Evolutionary conservation across 2,888 invertebrate genomes (phyloP).

Genomic region (Drosophila meridiana): DNA sequence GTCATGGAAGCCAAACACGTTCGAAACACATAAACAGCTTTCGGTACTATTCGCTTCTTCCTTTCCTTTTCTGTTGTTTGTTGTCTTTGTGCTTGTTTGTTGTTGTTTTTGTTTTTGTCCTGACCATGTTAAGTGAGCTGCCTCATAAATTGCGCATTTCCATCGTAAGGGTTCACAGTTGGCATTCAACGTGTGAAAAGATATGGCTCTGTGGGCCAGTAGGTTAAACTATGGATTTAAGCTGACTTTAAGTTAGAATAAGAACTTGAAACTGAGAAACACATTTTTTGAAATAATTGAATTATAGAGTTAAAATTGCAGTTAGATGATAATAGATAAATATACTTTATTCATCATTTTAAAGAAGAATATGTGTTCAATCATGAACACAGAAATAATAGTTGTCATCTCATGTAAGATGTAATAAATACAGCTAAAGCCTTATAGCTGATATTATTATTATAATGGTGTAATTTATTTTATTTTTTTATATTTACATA

Average conservation of each 20-base stretch:
- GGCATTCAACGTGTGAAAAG: constrained; percentile 26
- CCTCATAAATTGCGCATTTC: constrained; percentile 68
- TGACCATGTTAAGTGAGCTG: constrained; percentile 57
- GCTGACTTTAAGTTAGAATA: constrained; percentile 10
- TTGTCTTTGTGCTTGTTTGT: constrained; percentile 1
- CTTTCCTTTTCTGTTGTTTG: background rate
- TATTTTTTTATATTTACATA: no score
- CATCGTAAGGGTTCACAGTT: constrained; percentile 21
- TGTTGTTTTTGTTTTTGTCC: constrained; percentile 11
- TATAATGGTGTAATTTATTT: no score
- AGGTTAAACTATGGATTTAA: constrained; percentile 35
- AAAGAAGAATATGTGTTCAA: no score
- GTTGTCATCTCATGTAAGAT: background rate
- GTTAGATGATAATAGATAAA: no score
- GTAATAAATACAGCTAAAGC: background rate
- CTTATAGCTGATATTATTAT: background rate
- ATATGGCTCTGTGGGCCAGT: constrained; percentile 22
- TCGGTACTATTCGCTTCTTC: constrained; percentile 45
- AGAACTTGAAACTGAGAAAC: background rate
- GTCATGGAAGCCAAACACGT: constrained; percentile 62
- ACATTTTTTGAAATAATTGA: background rate
- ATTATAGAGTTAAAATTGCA: background rate
- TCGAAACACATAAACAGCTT: constrained; percentile 74
- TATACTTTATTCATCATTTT: no score
- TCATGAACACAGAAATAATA: background rate